Percentiles rank a stretch among this genome's conserved stretches.
phyloP scores from a whole-genome alignment of 2,797 vertebrate species.

The Premnoplex brunnescens region DNA sequence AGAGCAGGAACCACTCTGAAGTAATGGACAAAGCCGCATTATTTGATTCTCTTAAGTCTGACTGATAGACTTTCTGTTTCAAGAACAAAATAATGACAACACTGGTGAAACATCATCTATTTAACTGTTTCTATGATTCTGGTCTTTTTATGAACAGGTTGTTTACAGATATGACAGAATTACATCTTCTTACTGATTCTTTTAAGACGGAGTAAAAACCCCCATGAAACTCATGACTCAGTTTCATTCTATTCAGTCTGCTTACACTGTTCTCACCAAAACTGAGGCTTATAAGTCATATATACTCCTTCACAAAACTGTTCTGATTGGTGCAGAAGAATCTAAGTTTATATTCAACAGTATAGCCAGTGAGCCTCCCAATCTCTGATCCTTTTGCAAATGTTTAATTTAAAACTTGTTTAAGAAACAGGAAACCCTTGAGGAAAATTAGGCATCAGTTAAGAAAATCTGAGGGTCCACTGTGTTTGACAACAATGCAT shows the following conservation, averaged over 20 bases:
- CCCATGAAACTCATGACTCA: background rate
- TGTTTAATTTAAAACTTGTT: background rate
- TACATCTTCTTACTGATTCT: background rate
- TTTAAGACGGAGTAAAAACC: background rate
- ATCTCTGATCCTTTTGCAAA: background rate
- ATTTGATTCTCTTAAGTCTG: slow-evolving; percentile 22
- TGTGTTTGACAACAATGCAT: background rate
- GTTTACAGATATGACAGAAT: background rate
- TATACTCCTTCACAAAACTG: background rate
- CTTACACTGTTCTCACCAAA: background rate
- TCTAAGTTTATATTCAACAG: background rate
- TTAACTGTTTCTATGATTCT: background rate
- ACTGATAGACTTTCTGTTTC: slow-evolving; percentile 22
- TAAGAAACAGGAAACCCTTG: background rate
- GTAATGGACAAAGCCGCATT: slow-evolving; percentile 11
- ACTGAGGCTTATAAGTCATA: background rate
- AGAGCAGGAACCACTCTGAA: background rate
- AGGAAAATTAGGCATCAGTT: background rate
- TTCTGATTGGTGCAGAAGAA: background rate
- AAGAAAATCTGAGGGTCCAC: background rate
- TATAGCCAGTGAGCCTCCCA: background rate
- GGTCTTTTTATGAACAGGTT: background rate
- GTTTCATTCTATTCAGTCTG: background rate
- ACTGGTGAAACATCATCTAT: slow-evolving; percentile 3
- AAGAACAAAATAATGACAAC: slow-evolving; percentile 13